A percentile compares a stretch with the other conserved stretches of the same genome.
These are phyloP conservation scores for Esox lucius DNA, from an alignment of 2,797 vertebrate species.

Conservation along the genomic window DNA sequence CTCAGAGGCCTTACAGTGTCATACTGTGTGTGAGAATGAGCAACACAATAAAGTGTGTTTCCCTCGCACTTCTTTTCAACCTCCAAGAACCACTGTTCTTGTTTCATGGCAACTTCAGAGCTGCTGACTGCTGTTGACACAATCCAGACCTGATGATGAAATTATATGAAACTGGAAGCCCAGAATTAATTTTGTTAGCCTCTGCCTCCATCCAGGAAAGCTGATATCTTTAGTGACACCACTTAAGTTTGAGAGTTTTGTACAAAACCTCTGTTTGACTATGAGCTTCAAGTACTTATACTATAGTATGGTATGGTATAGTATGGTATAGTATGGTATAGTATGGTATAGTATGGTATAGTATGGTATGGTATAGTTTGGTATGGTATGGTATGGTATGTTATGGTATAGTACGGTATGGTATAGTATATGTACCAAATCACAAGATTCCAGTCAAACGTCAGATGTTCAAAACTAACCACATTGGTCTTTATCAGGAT, in stretches of 20 bases:
- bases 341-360: no score
- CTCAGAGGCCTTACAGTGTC: neutral
- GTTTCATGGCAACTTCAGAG: slow-evolving; percentile 27
- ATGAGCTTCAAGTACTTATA: neutral
- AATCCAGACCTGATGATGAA: slow-evolving; percentile 43
- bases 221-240: neutral
- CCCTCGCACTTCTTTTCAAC: neutral
- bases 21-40: neutral
- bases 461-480: neutral
- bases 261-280: neutral
- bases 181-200: slow-evolving; percentile 39
- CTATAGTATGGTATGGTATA: no score
- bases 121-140: slow-evolving; percentile 25
- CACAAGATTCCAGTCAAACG: neutral
- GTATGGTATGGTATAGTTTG: no score
- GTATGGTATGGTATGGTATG: no score
- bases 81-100: neutral
- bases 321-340: no score
- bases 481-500: neutral
- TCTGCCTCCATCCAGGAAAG: neutral
- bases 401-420: no score
- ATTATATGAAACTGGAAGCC: slow-evolving; percentile 43
- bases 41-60: neutral
- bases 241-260: neutral
- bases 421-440: neutral